Conservation (phyloP, 1,140 invertebrate genomes). For the Heliconius melpomene region DNA sequence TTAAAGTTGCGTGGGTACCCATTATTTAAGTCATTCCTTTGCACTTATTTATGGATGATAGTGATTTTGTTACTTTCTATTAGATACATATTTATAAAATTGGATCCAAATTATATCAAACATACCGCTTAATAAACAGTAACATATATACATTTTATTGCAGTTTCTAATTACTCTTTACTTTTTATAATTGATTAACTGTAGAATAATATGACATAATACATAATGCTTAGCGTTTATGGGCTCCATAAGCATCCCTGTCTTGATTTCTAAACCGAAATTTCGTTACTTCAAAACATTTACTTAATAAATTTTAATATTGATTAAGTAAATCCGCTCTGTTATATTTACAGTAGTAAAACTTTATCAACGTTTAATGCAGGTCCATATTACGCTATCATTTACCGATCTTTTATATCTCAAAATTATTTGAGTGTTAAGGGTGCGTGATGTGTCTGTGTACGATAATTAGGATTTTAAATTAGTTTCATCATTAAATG, state of each 20-base stretch:
- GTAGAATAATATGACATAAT: conserved; percentile 1
- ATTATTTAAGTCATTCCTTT: conserved; percentile 42
- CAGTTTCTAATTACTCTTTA: conserved; percentile 2
- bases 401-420: conserved; percentile 6
- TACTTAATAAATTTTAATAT: not conserved
- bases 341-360: not conserved
- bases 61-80: conserved; percentile 20
- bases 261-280: not conserved
- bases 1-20: conserved; percentile 30
- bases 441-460: conserved; percentile 33
- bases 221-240: not conserved
- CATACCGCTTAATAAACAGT: conserved; percentile 6
- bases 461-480: conserved; percentile 32
- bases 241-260: not conserved
- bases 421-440: conserved; percentile 35
- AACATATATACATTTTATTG: not conserved
- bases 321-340: not conserved
- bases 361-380: not conserved
- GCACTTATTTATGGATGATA: conserved; percentile 33
- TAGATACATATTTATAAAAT: conserved; percentile 21
- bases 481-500: conserved; percentile 33
- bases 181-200: conserved; percentile 8
- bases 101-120: conserved; percentile 16
- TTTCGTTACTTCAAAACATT: not conserved
- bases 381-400: not conserved